Evolutionary conservation across 1,140 invertebrate genomes (phyloP), one percentile per base, ranked within the genome.

Genomic region (Eciton burchellii): DNA sequence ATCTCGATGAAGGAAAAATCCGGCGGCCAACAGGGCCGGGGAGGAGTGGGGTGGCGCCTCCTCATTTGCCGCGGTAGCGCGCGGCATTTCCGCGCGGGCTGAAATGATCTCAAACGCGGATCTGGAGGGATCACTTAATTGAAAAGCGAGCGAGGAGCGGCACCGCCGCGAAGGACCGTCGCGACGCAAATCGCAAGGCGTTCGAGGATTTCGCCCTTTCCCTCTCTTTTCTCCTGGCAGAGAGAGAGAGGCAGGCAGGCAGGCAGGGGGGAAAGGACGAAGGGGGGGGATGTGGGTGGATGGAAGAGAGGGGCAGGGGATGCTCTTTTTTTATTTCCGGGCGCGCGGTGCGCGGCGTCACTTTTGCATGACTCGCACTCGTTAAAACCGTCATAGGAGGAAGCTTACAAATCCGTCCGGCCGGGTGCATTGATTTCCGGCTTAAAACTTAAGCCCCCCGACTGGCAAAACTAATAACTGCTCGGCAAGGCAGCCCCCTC

Each of bases 381-480:
- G 86, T 88, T 88, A 88, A 88, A 88, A 88, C 83, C 86, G 86
- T 88, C 86, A 88, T 88, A 88, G 83, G 82, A 82, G 73, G 76
- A 87, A 88, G 86, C 86, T 88, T 70, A 81, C 83, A 88, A 88
- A 88, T 87, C 86, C 87, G 83, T 88, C 87, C 72, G 70, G 82
- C 79, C 83, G 83, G 86, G 83, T 74, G 81, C 87, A 88, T 88
- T 88, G 86, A 88, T 88, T 88, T 88, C 87, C 87, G 87, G 87
- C 87, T 88, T 88, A 88, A 88, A 88, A 88, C 86, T 88, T 87
- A 82, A 85, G 86, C 86, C 71, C 66, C 70, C 86, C 83, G 79
- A 72, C 87, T 88, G 87, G 79, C 86, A 88, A 88, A 88, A 88
- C 86, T 88, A 88, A 88, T 88, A 88, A 88, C 87, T 88, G 85